Percentiles rank a stretch among this genome's conserved stretches.
phyloP scores from a whole-genome alignment of 2,113 vertebrate species.

The Climacteris rufus region DNA sequence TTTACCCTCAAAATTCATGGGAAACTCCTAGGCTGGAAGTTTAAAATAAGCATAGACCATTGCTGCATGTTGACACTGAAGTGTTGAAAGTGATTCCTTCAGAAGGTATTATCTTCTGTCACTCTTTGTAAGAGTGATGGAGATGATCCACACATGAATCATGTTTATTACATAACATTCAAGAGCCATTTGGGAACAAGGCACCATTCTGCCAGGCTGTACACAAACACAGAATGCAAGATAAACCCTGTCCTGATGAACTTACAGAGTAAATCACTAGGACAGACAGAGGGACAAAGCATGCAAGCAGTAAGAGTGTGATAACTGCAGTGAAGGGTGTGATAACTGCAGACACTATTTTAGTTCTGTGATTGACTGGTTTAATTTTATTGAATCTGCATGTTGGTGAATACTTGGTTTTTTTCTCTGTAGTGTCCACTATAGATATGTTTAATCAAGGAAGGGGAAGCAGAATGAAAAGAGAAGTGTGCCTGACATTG shows the following conservation, averaged over 20 bases:
- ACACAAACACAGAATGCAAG: not conserved
- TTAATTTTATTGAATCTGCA: not conserved
- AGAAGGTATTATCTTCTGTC: not conserved
- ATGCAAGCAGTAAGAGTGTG: not conserved
- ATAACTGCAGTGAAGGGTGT: not conserved
- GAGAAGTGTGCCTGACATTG: slow-evolving; percentile 52
- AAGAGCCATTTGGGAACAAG: not conserved
- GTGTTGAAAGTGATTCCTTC: not conserved
- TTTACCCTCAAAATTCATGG: not conserved
- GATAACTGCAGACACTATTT: not conserved
- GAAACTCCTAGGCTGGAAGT: not conserved
- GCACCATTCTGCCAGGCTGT: not conserved
- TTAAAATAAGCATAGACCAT: not conserved
- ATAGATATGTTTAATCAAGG: slow-evolving; percentile 57
- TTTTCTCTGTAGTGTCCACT: slow-evolving; percentile 45
- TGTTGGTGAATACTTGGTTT: not conserved
- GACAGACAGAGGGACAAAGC: not conserved
- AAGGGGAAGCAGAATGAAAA: slow-evolving; percentile 41
- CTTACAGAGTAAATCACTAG: not conserved
- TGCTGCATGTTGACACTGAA: not conserved
- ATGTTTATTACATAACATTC: not conserved
- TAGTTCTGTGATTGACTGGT: not conserved
- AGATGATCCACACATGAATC: not conserved
- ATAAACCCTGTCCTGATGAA: not conserved
- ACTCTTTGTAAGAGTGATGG: not conserved